Evolutionary conservation across 2,113 vertebrate species (phyloP).

Genomic region (Urocynchramus pylzowi): DNA sequence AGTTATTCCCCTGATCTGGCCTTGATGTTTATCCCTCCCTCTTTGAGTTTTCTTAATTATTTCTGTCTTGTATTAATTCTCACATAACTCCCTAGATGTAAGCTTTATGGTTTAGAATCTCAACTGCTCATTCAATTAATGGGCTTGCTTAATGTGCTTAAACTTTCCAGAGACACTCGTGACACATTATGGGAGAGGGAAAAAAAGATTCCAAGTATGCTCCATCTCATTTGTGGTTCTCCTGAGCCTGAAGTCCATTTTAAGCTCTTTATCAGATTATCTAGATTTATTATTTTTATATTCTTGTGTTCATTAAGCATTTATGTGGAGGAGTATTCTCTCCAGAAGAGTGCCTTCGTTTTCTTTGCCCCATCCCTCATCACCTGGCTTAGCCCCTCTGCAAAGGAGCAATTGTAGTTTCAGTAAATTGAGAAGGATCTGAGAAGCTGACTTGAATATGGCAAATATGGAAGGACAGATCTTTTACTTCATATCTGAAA

Average conservation of each 20-base stretch:
- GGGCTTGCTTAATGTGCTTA: constrained; percentile 52
- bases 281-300: background rate
- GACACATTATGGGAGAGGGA: background rate
- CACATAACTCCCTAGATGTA: constrained; percentile 30
- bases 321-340: background rate
- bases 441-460: background rate
- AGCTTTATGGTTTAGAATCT: constrained; percentile 49
- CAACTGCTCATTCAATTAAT: constrained; percentile 51
- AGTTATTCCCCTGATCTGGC: background rate
- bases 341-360: background rate
- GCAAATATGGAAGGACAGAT: background rate
- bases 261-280: background rate
- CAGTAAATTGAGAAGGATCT: background rate
- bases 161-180: constrained; percentile 44
- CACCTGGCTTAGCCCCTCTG: background rate
- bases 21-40: constrained; percentile 49
- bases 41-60: constrained; percentile 60
- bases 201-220: background rate
- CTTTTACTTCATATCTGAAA: background rate
- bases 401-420: background rate
- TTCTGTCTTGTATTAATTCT: constrained; percentile 66
- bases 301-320: background rate
- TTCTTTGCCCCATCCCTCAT: background rate
- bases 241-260: background rate
- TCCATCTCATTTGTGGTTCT: background rate